Evolutionary conservation across 30 jellyfish, hydroid and myxozoan species (phyloP).

Genomic region (Sanderia malayensis): DNA sequence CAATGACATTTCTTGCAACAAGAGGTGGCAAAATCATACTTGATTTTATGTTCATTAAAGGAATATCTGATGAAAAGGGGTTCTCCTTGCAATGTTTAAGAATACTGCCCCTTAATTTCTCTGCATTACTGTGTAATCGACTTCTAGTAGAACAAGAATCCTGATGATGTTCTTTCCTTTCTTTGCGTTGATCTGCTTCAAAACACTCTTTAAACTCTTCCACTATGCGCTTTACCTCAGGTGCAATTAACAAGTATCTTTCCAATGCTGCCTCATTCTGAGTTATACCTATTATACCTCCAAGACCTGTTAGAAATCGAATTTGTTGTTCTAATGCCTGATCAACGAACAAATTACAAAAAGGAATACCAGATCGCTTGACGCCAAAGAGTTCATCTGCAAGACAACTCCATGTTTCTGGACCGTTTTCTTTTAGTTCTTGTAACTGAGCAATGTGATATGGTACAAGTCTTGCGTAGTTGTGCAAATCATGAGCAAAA

Average conservation of each 20-base stretch:
- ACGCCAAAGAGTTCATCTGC: neutral
- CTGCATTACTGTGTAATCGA: no score
- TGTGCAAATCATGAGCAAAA: neutral
- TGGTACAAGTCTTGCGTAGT: neutral
- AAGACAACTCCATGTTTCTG: neutral
- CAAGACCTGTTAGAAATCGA: neutral
- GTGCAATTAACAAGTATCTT: neutral
- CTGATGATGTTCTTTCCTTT: no score
- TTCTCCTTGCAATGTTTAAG: no score
- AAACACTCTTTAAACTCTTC: neutral
- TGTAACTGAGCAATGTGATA: neutral
- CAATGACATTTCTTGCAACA: no score
- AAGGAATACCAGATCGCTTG: neutral
- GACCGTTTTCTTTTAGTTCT: neutral
- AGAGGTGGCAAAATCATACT: no score
- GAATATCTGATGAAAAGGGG: no score
- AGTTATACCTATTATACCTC: neutral
- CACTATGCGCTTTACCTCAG: neutral
- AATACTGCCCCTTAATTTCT: no score
- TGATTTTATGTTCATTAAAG: no score
- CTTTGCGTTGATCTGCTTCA: no score
- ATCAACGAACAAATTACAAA: neutral
- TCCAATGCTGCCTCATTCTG: neutral
- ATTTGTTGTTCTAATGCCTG: neutral
- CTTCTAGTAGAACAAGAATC: no score